Conservation (phyloP, 2,888 invertebrate genomes). For the Dolichopus griseipennis region DNA sequence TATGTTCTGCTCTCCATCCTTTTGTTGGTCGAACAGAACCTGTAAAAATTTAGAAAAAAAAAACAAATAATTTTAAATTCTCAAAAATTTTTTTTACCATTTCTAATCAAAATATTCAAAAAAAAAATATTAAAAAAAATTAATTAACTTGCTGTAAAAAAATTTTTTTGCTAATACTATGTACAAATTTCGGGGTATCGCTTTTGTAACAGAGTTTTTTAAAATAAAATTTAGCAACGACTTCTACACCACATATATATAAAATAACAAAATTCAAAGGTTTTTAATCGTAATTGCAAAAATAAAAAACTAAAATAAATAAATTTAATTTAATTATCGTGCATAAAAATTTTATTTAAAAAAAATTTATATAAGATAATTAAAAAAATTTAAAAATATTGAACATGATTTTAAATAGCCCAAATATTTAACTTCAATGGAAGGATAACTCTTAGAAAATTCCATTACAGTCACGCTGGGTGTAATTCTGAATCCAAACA, state of each 20-base stretch:
- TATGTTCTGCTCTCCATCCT: constrained; percentile 82
- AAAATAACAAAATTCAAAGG: not conserved
- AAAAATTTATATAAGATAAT: too few relatives aligned
- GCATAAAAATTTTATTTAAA: not conserved
- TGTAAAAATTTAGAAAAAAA: constrained; percentile 25
- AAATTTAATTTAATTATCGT: not conserved
- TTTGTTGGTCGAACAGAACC: constrained; percentile 59
- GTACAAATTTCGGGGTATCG: too few relatives aligned
- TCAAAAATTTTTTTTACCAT: not conserved
- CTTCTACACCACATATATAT: not conserved
- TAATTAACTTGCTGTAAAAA: too few relatives aligned
- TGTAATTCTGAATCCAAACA: too few relatives aligned
- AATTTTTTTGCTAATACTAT: too few relatives aligned
- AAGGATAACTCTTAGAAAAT: too few relatives aligned
- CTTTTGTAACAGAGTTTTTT: not conserved
- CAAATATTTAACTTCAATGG: too few relatives aligned
- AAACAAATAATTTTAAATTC: not conserved
- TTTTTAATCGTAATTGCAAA: not conserved
- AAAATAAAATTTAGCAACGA: not conserved
- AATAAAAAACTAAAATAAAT: not conserved
- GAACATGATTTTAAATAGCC: too few relatives aligned
- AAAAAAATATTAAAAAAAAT: not conserved
- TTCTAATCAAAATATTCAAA: not conserved
- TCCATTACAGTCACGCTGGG: too few relatives aligned
- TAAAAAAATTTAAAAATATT: too few relatives aligned